These are phyloP conservation scores for Gadopsis bispinosus DNA, from an alignment of 2,797 vertebrate genomes.

Conservation along the genomic window DNA sequence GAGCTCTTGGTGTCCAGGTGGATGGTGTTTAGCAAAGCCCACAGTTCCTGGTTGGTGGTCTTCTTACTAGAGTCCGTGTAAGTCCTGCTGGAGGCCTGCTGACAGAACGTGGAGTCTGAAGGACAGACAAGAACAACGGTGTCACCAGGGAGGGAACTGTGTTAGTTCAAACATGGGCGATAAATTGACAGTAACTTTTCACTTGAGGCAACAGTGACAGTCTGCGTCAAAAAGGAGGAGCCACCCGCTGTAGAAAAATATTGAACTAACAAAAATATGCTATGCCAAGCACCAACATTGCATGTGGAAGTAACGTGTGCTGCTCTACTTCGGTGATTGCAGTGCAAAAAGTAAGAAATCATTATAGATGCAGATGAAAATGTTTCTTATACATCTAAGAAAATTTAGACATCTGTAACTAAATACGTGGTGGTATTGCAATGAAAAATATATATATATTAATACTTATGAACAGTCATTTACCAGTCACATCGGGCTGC, in stretches of 20 bases:
- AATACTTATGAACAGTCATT: constrained; percentile 8
- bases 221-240: not conserved
- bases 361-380: not conserved
- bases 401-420: not conserved
- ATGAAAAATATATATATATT: not conserved
- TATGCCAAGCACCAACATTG: not conserved
- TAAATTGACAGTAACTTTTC: not conserved
- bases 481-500: constrained; percentile 83
- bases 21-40: constrained; percentile 88
- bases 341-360: not conserved
- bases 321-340: not conserved
- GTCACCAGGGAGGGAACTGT: not conserved
- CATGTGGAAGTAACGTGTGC: not conserved
- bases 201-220: not conserved
- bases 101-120: constrained; percentile 87
- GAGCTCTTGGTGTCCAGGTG: constrained; percentile 89
- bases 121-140: not conserved
- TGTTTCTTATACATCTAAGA: not conserved
- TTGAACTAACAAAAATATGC: not conserved
- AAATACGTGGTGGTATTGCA: not conserved
- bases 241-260: not conserved
- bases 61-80: constrained; percentile 76
- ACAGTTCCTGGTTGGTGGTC: constrained; percentile 88
- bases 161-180: not conserved
- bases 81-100: constrained; percentile 83